phyloP scores from a whole-genome alignment of 2,888 invertebrate genomes.

The Tetragnatha montana region DNA sequence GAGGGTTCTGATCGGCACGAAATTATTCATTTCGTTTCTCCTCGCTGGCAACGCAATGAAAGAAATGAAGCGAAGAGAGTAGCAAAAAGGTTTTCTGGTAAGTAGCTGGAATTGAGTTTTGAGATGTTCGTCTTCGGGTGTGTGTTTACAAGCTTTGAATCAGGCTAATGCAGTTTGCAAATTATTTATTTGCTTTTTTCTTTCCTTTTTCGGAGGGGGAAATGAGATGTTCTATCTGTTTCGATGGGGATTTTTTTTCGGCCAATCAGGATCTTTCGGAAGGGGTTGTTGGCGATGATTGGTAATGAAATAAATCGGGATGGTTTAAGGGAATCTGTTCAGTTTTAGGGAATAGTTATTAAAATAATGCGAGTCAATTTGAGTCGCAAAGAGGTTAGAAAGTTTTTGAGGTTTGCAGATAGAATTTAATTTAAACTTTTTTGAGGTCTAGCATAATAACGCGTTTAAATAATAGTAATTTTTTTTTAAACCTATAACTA shows the following conservation, averaged over 20 bases:
- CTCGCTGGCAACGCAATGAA: slow-evolving; percentile 5
- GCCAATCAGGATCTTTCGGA: background rate
- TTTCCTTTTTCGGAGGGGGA: background rate
- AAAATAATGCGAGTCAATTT: background rate
- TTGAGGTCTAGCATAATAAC: too few species aligned
- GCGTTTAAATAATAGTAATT: too few species aligned
- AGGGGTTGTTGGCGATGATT: background rate
- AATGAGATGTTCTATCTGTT: too few species aligned
- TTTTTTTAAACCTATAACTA: too few species aligned
- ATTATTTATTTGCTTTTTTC: background rate
- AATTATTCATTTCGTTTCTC: slow-evolving; percentile 23
- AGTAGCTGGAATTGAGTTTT: slow-evolving; percentile 29
- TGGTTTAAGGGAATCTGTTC: background rate
- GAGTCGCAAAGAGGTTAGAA: background rate
- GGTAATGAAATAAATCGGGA: slow-evolving; percentile 14
- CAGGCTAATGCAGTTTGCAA: slow-evolving; percentile 17
- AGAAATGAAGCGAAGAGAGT: background rate
- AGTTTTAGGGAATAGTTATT: background rate
- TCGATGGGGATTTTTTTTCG: background rate
- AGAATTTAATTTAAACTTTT: too few species aligned
- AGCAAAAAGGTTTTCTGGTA: background rate
- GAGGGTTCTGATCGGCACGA: background rate
- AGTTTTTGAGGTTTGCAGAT: too few species aligned
- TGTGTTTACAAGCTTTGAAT: slow-evolving; percentile 21
- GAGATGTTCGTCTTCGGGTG: background rate